phyloP scores from a whole-genome alignment of 2,113 vertebrate genomes.

The Zapus hudsonius region DNA sequence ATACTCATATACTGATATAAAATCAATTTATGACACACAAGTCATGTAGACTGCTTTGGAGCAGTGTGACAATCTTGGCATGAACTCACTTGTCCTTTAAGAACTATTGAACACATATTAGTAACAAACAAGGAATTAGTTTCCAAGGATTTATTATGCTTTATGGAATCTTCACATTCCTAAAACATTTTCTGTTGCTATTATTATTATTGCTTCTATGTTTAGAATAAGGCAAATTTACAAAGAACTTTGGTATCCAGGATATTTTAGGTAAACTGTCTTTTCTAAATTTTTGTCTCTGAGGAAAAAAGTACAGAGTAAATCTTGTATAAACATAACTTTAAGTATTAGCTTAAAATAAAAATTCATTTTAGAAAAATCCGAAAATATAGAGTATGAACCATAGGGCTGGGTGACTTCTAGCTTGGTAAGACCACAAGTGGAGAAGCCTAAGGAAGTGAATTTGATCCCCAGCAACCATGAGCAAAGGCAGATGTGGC shows the following conservation, averaged over 20 bases:
- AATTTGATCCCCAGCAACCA: too few relatives aligned
- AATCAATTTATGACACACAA: background rate
- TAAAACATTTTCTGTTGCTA: background rate
- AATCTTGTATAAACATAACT: background rate
- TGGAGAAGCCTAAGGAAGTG: too few relatives aligned
- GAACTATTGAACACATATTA: background rate
- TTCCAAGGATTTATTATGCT: background rate
- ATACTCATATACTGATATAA: background rate
- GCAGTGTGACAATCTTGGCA: background rate
- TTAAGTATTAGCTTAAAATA: background rate
- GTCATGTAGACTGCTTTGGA: background rate
- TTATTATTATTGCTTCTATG: background rate
- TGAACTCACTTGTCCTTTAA: background rate
- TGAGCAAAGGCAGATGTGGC: too few relatives aligned
- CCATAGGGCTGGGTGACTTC: too few relatives aligned
- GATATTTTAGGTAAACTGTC: background rate
- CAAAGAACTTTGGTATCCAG: background rate
- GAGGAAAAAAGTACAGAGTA: background rate
- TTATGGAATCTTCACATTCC: background rate
- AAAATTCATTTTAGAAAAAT: background rate
- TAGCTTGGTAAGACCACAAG: too few relatives aligned
- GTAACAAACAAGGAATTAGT: background rate
- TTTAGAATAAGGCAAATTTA: background rate
- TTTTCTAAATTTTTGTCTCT: background rate
- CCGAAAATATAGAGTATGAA: background rate